A percentile compares a stretch with the other conserved stretches of the same genome.
phyloP scores from a whole-genome alignment of 2,888 invertebrate species.

The Caenorhabditis afra region DNA sequence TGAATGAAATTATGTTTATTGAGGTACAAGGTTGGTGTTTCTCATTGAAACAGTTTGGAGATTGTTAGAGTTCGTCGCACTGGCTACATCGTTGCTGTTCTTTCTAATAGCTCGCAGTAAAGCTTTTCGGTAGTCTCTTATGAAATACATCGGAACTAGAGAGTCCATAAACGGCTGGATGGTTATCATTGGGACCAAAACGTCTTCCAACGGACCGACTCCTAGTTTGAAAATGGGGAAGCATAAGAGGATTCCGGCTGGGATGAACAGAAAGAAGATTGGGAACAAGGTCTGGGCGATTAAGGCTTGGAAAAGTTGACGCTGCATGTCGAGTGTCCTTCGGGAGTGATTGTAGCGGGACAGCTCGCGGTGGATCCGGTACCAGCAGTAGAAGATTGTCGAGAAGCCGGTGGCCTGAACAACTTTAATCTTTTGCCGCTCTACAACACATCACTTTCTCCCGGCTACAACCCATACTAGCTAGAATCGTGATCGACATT shows the following conservation, averaged over 20 bases:
- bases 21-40: too few relatives aligned
- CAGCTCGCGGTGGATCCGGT: not conserved
- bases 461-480: too few relatives aligned
- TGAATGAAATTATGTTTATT: too few relatives aligned
- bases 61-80: too few relatives aligned
- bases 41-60: not conserved
- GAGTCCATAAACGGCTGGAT: not conserved
- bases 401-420: slow-evolving; percentile 4
- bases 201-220: not conserved
- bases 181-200: not conserved
- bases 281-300: slow-evolving; percentile 14
- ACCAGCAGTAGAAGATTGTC: slow-evolving; percentile 10
- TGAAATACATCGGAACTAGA: slow-evolving; percentile 2
- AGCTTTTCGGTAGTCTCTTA: slow-evolving; percentile 8
- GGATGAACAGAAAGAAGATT: slow-evolving; percentile 9
- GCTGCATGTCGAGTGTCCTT: slow-evolving; percentile 12
- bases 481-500: not conserved
- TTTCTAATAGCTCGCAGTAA: too few relatives aligned
- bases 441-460: too few relatives aligned
- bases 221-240: slow-evolving; percentile 14
- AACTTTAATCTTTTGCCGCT: too few relatives aligned
- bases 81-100: too few relatives aligned
- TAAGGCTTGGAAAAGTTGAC: slow-evolving; percentile 17
- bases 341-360: not conserved
- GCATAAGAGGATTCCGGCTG: slow-evolving; percentile 1